Evolutionary conservation across 2,797 vertebrate genomes (phyloP).

Genomic region (Podarcis lilfordi): DNA sequence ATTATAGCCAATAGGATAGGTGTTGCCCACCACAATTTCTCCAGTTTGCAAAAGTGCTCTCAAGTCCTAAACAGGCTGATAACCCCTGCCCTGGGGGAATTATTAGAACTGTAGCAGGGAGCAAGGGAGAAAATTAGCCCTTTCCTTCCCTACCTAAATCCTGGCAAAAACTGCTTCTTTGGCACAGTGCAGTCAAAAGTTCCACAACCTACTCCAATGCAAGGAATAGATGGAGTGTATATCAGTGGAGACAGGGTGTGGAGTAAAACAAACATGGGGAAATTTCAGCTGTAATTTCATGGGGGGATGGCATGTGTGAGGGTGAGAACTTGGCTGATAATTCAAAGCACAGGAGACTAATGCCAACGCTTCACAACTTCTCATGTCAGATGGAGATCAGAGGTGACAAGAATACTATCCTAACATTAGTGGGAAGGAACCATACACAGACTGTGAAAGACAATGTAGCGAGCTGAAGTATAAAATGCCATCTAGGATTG

Average conservation of each 20-base stretch:
- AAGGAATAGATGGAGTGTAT: not conserved
- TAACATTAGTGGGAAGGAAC: not conserved
- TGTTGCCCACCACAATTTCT: too few species aligned
- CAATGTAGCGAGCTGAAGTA: not conserved
- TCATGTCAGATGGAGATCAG: not conserved
- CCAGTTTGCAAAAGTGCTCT: too few species aligned
- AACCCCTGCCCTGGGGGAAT: not conserved
- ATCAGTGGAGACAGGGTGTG: not conserved
- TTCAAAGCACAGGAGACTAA: not conserved
- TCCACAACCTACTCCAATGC: not conserved
- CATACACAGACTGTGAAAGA: not conserved
- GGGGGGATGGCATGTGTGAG: too few species aligned
- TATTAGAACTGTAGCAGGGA: not conserved
- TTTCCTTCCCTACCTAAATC: not conserved
- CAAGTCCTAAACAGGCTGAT: too few species aligned
- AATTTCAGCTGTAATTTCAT: too few species aligned
- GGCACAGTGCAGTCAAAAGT: not conserved
- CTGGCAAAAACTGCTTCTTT: not conserved
- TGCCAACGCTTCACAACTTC: not conserved
- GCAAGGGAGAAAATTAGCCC: not conserved
- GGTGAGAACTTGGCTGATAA: not conserved
- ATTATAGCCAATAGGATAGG: too few species aligned
- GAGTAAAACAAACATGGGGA: not conserved
- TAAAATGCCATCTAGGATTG: not conserved
- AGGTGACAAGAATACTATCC: not conserved